Evolutionary conservation across 2,888 invertebrate species (phyloP), one percentile per base, ranked within the genome.

Genomic region (Macrosoma leucophasiata): DNA sequence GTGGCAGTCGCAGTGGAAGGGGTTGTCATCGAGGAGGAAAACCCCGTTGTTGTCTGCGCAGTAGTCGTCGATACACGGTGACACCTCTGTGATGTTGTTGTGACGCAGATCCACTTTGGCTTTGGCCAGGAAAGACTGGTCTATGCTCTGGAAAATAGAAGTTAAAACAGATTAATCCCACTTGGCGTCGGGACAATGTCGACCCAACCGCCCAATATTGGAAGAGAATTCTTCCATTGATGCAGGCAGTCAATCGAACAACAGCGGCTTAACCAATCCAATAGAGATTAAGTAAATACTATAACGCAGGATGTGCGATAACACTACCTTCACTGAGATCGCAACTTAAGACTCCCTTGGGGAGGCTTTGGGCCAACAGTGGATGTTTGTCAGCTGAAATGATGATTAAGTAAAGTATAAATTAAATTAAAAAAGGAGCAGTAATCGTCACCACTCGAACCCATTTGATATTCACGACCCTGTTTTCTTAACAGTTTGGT

Each of bases 1-100:
- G n/a, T 12, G 3, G 28, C 72, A 72, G 35, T 63, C 61, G 39
- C 73, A 70, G 4, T 0, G 1, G 12, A 61, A 46, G 0, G 66
- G 68, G 30, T 72, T 72, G 27, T 52, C 6, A 8, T 51, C 55
- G 0, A 72, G 35, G 0, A 55, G 29, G 3, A 70, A 24, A 2
- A n/a, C 12, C 4, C 27, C 43, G 29, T n/a, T 10, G 13, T n/a
- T 12, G 11, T 1, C 9, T 0, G 17, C 20, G 14, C 3, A 20
- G n/a, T 11, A 14, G 9, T 3, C 11, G 3, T 13, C 41, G 2
- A 15, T 3, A 2, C 17, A 9, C 0, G 48, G 4, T 1, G 4
- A 4, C 2, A 53, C 28, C 1, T n/a, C 10, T 2, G 43, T 14
- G 13, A 70, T 68, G n/a, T 47, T 30, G 43, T 70, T 69, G 48